These are phyloP conservation scores for Drosophila santomea DNA, from an alignment of 1,140 invertebrate species.

Conservation along the genomic window DNA sequence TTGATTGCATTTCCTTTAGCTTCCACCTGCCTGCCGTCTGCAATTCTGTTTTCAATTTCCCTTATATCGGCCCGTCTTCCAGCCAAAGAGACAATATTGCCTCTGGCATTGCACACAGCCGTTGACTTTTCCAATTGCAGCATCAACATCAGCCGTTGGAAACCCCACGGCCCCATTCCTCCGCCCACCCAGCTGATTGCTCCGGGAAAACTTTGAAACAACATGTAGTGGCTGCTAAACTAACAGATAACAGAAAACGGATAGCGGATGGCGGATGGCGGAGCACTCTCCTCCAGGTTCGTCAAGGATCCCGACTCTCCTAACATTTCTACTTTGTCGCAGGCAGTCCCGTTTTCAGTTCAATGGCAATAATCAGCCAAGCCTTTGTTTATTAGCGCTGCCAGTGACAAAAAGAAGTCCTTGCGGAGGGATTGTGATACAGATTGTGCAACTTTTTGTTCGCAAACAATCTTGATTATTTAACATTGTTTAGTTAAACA, in stretches of 20 bases:
- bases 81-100: slow-evolving; percentile 58
- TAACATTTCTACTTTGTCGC: slow-evolving; percentile 27
- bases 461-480: background rate
- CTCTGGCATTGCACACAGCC: slow-evolving; percentile 61
- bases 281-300: slow-evolving; percentile 1
- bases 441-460: background rate
- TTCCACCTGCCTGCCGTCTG: slow-evolving; percentile 46
- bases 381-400: slow-evolving; percentile 63
- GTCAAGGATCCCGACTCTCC: slow-evolving; percentile 10
- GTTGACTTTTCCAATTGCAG: slow-evolving; percentile 75
- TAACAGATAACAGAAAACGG: slow-evolving; percentile 48
- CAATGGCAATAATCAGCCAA: slow-evolving; percentile 67
- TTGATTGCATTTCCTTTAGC: slow-evolving; percentile 72
- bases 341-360: slow-evolving; percentile 50
- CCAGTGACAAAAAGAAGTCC: slow-evolving; percentile 37
- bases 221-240: slow-evolving; percentile 61
- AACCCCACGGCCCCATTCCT: background rate
- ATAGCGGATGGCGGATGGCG: slow-evolving; percentile 22
- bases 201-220: slow-evolving; percentile 68
- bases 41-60: slow-evolving; percentile 65
- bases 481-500: background rate
- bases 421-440: background rate
- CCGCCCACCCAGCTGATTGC: slow-evolving; percentile 52
- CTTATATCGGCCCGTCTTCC: slow-evolving; percentile 3
- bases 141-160: slow-evolving; percentile 48